phyloP scores from a whole-genome alignment of 2,888 invertebrate species.

The Minunthozetes semirufus region DNA sequence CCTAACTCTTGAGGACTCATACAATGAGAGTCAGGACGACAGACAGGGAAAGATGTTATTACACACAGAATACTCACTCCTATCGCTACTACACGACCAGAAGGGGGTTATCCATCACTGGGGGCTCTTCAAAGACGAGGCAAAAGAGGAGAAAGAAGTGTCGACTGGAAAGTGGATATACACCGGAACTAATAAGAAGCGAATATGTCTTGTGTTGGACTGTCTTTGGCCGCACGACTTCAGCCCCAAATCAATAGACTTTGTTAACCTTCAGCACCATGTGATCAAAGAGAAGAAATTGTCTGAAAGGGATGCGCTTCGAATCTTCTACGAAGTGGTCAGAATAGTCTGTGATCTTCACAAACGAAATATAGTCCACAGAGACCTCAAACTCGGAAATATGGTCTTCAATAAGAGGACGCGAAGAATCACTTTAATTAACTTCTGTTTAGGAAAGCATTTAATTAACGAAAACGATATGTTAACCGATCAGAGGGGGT shows the following conservation, averaged over 20 bases:
- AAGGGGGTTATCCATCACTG: constrained; percentile 69
- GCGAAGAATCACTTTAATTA: constrained; percentile 59
- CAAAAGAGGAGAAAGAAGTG: constrained; percentile 59
- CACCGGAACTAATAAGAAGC: constrained; percentile 48
- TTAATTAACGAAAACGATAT: constrained; percentile 64
- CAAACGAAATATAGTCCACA: constrained; percentile 68
- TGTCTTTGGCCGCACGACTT: constrained; percentile 65
- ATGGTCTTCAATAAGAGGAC: constrained; percentile 65
- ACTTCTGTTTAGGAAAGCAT: constrained; percentile 70
- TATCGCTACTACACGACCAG: constrained; percentile 62
- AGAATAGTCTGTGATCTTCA: constrained; percentile 66
- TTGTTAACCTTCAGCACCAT: constrained; percentile 65
- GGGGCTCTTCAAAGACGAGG: constrained; percentile 67
- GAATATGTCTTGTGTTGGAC: constrained; percentile 65
- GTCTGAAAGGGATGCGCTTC: constrained; percentile 63
- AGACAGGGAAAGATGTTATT: constrained; percentile 69
- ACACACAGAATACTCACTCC: constrained; percentile 66
- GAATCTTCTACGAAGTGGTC: constrained; percentile 67
- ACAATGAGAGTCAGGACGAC: constrained; percentile 64
- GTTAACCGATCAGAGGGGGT: constrained; percentile 67
- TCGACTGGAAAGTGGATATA: constrained; percentile 50
- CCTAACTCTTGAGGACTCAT: constrained; percentile 49
- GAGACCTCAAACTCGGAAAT: constrained; percentile 69
- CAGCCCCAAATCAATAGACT: constrained; percentile 50
- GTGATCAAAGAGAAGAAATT: constrained; percentile 69